Evolutionary conservation across 2,797 vertebrate genomes (phyloP).

Genomic region (Poecilia gillii): DNA sequence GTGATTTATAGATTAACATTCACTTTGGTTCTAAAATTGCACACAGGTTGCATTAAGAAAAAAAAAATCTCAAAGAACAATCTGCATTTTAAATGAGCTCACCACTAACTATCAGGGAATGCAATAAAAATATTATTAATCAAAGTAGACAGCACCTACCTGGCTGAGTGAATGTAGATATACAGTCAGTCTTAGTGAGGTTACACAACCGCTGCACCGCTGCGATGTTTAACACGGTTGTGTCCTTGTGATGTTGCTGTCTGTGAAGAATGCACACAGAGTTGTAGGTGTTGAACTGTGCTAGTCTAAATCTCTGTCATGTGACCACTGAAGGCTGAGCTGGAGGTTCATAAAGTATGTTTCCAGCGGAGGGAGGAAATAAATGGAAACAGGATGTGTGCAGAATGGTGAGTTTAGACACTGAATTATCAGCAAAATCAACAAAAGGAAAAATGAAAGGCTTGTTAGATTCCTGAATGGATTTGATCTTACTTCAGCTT

Average conservation of each 20-base stretch:
- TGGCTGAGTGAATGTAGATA: slow-evolving; percentile 33
- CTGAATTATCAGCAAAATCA: neutral
- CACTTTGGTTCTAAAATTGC: neutral
- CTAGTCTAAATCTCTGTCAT: slow-evolving; percentile 59
- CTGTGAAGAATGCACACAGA: slow-evolving; percentile 19
- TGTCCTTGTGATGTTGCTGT: slow-evolving; percentile 41
- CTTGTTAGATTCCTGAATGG: neutral
- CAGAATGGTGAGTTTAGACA: neutral
- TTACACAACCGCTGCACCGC: slow-evolving; percentile 19
- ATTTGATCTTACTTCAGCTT: neutral
- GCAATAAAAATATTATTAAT: slow-evolving; percentile 2
- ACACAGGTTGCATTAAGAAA: neutral
- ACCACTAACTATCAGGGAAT: neutral
- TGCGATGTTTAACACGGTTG: slow-evolving; percentile 10
- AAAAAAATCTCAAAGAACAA: neutral
- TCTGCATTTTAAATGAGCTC: neutral
- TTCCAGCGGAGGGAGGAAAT: slow-evolving; percentile 21
- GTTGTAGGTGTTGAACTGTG: slow-evolving; percentile 38
- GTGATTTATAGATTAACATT: neutral
- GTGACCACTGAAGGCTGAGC: slow-evolving; percentile 65
- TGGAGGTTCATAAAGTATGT: slow-evolving; percentile 44
- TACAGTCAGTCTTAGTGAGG: slow-evolving; percentile 4
- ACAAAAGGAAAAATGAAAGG: neutral
- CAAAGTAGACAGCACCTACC: slow-evolving; percentile 49
- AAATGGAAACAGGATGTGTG: slow-evolving; percentile 24